These are phyloP conservation scores for Ceriagrion tenellum DNA, from an alignment of 2,888 invertebrate species.

Conservation along the genomic window DNA sequence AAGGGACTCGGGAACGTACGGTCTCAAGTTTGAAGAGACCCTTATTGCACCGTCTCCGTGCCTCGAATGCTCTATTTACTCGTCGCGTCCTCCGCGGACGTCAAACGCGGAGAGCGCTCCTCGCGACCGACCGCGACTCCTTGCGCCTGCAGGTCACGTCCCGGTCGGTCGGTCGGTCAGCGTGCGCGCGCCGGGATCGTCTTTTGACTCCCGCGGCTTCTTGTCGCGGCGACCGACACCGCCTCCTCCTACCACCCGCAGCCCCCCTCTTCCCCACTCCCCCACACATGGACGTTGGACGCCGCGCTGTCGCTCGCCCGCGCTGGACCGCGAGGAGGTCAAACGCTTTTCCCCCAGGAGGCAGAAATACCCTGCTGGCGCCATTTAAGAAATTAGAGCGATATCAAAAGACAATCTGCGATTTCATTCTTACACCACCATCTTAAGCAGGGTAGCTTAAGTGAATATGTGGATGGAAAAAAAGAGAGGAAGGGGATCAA, in stretches of 20 bases:
- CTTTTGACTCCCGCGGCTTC: constrained; percentile 13
- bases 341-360: not conserved
- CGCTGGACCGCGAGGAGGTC: not conserved
- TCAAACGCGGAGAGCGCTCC: not conserved
- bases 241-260: not conserved
- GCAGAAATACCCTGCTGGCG: not conserved
- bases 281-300: not conserved
- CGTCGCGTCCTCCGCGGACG: not conserved
- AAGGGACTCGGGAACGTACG: not conserved
- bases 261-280: not conserved
- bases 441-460: not conserved
- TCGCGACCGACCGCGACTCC: not conserved
- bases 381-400: too few species aligned
- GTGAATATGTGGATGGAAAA: not conserved
- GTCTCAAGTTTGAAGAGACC: constrained; percentile 52
- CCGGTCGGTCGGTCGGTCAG: not conserved
- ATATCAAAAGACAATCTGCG: too few species aligned
- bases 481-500: not conserved
- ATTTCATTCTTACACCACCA: too few species aligned
- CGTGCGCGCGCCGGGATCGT: not conserved
- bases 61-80: constrained; percentile 5
- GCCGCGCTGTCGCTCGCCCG: not conserved
- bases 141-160: constrained; percentile 11
- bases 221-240: not conserved
- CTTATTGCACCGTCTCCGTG: constrained; percentile 59